A percentile compares a stretch with the other conserved stretches of the same genome.
phyloP scores from a whole-genome alignment of 1,140 invertebrate species.

The Drosophila sucinea region DNA sequence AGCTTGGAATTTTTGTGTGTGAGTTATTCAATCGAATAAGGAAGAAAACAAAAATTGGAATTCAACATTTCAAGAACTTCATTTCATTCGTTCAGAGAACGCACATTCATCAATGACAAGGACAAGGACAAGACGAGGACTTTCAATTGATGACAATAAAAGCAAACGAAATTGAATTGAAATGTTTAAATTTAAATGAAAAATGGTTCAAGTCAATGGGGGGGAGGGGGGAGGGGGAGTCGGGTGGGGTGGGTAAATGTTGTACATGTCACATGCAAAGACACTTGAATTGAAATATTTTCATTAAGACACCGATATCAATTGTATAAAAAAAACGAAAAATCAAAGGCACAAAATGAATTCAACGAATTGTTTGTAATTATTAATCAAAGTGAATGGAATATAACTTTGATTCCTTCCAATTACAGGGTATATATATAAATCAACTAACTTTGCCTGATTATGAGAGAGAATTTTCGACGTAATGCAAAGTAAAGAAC shows the following conservation, averaged over 20 bases:
- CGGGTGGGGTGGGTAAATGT: neutral
- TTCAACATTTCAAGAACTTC: slow-evolving; percentile 20
- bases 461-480: neutral
- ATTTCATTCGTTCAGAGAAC: slow-evolving; percentile 14
- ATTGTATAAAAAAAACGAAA: slow-evolving; percentile 3
- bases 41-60: slow-evolving; percentile 18
- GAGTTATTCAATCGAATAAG: neutral
- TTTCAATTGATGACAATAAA: slow-evolving; percentile 50
- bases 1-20: neutral
- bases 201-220: slow-evolving; percentile 16
- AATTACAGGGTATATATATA: no score
- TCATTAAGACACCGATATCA: slow-evolving; percentile 34
- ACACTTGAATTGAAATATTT: slow-evolving; percentile 39
- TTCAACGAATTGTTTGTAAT: neutral
- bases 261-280: slow-evolving; percentile 2
- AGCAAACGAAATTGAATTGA: slow-evolving; percentile 56
- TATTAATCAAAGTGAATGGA: no score
- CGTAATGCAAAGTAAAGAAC: neutral
- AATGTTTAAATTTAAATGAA: slow-evolving; percentile 57
- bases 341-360: neutral
- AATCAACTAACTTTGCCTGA: no score
- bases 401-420: no score
- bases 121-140: slow-evolving; percentile 26
- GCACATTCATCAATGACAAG: slow-evolving; percentile 51
- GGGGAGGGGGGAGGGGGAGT: neutral